phyloP scores from a whole-genome alignment of 1,140 invertebrate species.

The Brachionus calyciflorus region DNA sequence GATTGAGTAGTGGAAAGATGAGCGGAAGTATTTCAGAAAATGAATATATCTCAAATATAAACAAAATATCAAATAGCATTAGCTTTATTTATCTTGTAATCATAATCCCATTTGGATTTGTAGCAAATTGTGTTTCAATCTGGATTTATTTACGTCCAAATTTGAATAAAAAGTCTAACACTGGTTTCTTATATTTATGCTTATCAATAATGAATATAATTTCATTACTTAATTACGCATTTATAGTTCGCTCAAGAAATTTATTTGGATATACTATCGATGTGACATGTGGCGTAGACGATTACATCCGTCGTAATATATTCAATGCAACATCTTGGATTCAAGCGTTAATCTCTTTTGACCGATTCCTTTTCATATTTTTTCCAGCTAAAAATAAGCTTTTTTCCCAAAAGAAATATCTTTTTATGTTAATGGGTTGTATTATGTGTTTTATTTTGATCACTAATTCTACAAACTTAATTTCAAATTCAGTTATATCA shows the following conservation, averaged over 20 bases:
- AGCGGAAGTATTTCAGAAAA: background rate
- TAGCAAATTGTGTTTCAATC: slow-evolving; percentile 7
- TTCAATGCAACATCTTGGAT: slow-evolving; percentile 34
- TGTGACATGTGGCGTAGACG: background rate
- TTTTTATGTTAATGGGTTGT: background rate
- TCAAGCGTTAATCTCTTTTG: slow-evolving; percentile 15
- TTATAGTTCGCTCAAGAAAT: background rate
- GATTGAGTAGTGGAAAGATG: background rate
- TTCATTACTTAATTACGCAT: slow-evolving; percentile 7
- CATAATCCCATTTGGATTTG: slow-evolving; percentile 13
- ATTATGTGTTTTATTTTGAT: background rate
- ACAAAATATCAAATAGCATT: background rate
- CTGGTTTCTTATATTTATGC: slow-evolving; percentile 24
- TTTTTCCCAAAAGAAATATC: background rate
- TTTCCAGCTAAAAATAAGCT: background rate
- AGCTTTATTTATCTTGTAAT: slow-evolving; percentile 21
- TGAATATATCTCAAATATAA: background rate
- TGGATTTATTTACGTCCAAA: background rate
- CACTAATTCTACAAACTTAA: slow-evolving; percentile 3
- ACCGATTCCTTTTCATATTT: background rate
- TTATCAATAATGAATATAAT: slow-evolving; percentile 36
- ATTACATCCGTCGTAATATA: background rate
- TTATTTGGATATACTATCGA: background rate
- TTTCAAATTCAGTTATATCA: background rate
- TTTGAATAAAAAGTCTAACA: slow-evolving; percentile 6